These are phyloP conservation scores for Rhinolophus ferrumequinum DNA, from an alignment of 2,113 vertebrate species.

Conservation along the genomic window DNA sequence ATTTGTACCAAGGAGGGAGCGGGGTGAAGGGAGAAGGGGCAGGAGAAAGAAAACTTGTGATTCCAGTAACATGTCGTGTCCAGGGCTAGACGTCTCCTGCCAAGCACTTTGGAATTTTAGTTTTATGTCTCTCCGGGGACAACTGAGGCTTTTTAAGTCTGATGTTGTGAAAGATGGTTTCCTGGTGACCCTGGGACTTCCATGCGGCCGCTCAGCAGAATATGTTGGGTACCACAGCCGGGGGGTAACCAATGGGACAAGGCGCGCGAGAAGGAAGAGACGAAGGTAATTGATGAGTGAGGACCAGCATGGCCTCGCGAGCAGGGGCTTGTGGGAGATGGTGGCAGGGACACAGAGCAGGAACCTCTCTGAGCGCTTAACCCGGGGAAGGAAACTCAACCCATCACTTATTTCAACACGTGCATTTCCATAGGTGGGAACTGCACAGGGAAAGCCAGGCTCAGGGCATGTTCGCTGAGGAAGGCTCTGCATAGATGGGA, in stretches of 20 bases:
- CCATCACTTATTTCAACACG: fast-evolving
- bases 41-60: background rate
- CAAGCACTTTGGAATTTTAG: slow-evolving; percentile 55
- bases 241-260: background rate
- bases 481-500: background rate
- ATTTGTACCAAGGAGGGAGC: background rate
- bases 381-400: background rate
- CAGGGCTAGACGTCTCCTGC: background rate
- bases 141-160: slow-evolving; percentile 44
- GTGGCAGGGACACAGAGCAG: background rate
- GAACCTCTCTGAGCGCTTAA: background rate
- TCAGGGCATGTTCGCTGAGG: background rate
- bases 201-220: background rate
- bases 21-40: background rate
- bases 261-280: background rate
- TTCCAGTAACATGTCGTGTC: background rate
- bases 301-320: background rate
- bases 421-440: background rate
- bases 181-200: slow-evolving; percentile 16
- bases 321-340: background rate
- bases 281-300: background rate
- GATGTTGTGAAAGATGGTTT: slow-evolving; percentile 57
- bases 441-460: background rate
- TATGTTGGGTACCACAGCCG: background rate
- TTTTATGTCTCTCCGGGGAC: slow-evolving; percentile 46